phyloP scores from a whole-genome alignment of 2,113 vertebrate species.

The Numida meleagris region DNA sequence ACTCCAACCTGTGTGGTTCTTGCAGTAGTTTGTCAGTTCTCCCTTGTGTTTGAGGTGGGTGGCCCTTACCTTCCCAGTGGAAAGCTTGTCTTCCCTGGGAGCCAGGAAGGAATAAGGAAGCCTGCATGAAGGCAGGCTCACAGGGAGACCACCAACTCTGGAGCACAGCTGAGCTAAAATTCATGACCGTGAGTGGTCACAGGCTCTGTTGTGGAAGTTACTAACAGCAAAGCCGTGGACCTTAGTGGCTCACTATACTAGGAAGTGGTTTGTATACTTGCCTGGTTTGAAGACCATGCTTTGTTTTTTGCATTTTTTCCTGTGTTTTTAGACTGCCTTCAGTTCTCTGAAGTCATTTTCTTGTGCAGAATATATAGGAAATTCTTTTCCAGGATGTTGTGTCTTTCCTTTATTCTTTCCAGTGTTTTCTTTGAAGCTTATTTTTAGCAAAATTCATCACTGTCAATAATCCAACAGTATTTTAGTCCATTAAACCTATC shows the following conservation, averaged over 20 bases:
- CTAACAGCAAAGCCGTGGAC: background rate
- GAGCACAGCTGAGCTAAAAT: background rate
- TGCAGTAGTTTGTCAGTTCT: background rate
- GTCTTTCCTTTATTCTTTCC: background rate
- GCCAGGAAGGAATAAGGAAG: background rate
- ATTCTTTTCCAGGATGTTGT: background rate
- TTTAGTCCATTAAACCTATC: background rate
- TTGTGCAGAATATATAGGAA: background rate
- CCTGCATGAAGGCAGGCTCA: background rate
- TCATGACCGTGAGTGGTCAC: background rate
- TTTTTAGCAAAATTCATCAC: background rate
- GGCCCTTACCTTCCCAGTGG: background rate
- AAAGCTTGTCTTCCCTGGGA: background rate
- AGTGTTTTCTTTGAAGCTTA: background rate
- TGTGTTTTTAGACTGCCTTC: background rate
- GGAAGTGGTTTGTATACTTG: slow-evolving; percentile 22
- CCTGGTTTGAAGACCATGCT: background rate
- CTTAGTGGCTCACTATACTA: background rate
- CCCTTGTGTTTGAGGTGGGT: background rate
- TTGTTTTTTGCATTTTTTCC: slow-evolving; percentile 13
- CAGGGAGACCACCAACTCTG: background rate
- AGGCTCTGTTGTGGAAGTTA: background rate
- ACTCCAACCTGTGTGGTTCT: background rate
- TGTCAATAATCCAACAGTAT: background rate
- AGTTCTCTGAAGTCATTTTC: background rate